Percentiles rank a stretch among this genome's conserved stretches.
These are phyloP conservation scores for Merops nubicus DNA, from an alignment of 2,113 vertebrate species.

Conservation along the genomic window DNA sequence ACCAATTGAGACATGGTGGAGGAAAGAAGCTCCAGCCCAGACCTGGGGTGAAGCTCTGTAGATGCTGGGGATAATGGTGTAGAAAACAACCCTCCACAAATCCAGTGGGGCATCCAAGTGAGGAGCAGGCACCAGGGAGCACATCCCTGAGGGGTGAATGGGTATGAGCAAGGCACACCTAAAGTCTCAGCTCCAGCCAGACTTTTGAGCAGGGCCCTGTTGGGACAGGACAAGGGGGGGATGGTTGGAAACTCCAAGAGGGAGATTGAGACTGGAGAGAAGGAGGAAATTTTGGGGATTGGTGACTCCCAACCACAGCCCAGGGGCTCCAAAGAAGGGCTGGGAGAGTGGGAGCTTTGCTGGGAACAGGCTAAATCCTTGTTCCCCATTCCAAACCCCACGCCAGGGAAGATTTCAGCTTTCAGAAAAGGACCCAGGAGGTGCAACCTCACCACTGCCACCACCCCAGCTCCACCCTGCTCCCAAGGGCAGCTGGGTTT, in stretches of 20 bases:
- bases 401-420: neutral
- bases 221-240: too few relatives aligned
- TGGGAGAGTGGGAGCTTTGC: neutral
- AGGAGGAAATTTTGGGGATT: too few relatives aligned
- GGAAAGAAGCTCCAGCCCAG: neutral
- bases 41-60: neutral
- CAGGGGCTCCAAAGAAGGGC: neutral
- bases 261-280: too few relatives aligned
- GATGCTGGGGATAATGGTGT: fast-evolving
- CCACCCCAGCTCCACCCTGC: too few relatives aligned
- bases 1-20: neutral
- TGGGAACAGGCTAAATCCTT: neutral
- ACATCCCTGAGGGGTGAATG: neutral
- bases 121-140: fast-evolving
- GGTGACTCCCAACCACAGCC: neutral
- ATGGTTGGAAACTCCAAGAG: too few relatives aligned
- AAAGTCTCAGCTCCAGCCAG: too few relatives aligned
- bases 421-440: neutral
- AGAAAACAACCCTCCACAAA: neutral
- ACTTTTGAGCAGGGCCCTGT: too few relatives aligned
- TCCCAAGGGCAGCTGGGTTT: too few relatives aligned
- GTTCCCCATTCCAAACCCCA: neutral
- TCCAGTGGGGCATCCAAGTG: too few relatives aligned
- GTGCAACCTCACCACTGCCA: too few relatives aligned
- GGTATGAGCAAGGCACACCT: fast-evolving